A percentile compares a stretch with the other conserved stretches of the same genome.
Evolutionary conservation across 2,113 vertebrate species (phyloP).

Genomic region (cattle (Bos taurus)): DNA sequence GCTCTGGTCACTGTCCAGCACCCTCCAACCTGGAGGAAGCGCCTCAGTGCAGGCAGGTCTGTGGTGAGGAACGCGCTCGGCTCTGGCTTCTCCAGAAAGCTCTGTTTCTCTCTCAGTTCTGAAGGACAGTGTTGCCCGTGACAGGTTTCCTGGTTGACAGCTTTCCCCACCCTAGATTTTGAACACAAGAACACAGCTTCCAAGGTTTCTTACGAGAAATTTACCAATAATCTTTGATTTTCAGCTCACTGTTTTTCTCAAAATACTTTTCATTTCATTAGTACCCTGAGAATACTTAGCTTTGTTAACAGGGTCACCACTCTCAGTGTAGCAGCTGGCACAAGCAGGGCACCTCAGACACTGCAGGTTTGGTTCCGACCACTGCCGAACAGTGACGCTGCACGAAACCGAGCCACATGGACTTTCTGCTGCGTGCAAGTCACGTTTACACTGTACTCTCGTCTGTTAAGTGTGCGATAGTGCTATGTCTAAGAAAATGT

Average conservation of each 20-base stretch:
- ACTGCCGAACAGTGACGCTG: fast-evolving
- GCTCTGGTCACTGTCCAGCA: neutral
- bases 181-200: neutral
- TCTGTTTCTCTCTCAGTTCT: neutral
- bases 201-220: neutral
- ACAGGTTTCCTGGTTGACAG: neutral
- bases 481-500: neutral
- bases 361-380: neutral
- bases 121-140: neutral
- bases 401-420: fast-evolving
- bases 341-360: neutral
- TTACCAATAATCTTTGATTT: neutral
- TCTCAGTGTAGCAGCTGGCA: neutral
- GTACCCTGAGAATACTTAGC: fast-evolving
- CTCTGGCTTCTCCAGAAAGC: neutral
- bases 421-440: fast-evolving
- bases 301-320: too few species aligned
- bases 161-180: neutral
- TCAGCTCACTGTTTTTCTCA: neutral
- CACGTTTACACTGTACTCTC: fast-evolving
- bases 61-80: too few species aligned
- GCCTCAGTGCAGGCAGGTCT: neutral
- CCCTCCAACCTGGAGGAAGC: neutral
- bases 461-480: neutral
- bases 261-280: neutral